Percentiles rank a stretch among this genome's conserved stretches.
These are phyloP conservation scores for Ennomos erosarius DNA, from an alignment of 2,888 invertebrate genomes.

Conservation along the genomic window DNA sequence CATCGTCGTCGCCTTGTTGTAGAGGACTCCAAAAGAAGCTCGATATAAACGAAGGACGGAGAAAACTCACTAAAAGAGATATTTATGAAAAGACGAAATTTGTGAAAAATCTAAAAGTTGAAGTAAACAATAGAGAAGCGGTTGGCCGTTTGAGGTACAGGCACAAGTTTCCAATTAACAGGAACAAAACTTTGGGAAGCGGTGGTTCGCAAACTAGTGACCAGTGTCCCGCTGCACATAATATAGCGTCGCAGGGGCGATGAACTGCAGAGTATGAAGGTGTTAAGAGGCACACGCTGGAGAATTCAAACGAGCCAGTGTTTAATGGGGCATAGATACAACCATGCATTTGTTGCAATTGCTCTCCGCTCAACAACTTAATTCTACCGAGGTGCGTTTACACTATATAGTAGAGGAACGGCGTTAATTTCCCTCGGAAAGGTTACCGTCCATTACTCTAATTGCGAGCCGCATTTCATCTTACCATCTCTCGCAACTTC, in stretches of 20 bases:
- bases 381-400: constrained; percentile 74
- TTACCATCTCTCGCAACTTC: constrained; percentile 79
- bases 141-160: constrained; percentile 44
- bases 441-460: constrained; percentile 82
- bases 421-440: constrained; percentile 74
- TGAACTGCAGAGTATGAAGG: constrained; percentile 43
- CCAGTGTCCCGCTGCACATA: constrained; percentile 34
- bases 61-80: constrained; percentile 62
- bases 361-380: constrained; percentile 73
- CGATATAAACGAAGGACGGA: constrained; percentile 58
- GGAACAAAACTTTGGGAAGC: constrained; percentile 51
- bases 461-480: constrained; percentile 82
- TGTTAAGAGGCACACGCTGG: constrained; percentile 28
- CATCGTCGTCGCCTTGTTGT: constrained; percentile 58
- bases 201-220: constrained; percentile 41
- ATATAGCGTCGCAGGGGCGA: constrained; percentile 36
- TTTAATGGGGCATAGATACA: constrained; percentile 78
- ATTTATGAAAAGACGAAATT: constrained; percentile 61
- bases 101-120: constrained; percentile 56
- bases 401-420: constrained; percentile 76
- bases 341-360: constrained; percentile 82
- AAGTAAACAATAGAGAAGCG: constrained; percentile 60
- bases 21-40: constrained; percentile 55
- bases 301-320: constrained; percentile 67
- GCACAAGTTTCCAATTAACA: constrained; percentile 65